Evolutionary conservation across 2,888 invertebrate species (phyloP).

Genomic region (Rhyacophila evoluta): DNA sequence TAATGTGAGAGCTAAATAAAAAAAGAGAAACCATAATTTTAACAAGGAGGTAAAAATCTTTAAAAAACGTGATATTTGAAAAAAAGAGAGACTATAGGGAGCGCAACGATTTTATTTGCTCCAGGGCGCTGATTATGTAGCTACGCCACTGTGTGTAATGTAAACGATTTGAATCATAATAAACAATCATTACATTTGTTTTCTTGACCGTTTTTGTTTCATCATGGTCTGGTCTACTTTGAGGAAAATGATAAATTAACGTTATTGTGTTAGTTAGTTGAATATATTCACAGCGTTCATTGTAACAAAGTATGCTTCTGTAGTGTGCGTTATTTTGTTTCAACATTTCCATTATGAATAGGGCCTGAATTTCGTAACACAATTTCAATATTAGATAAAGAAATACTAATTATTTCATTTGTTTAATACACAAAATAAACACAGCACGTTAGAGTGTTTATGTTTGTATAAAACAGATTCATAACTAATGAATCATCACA

Average conservation of each 20-base stretch:
- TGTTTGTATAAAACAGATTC: no score
- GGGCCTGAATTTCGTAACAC: not conserved
- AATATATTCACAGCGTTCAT: not conserved
- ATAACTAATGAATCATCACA: no score
- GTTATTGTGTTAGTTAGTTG: not conserved
- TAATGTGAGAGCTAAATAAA: no score
- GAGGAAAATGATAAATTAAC: slow-evolving; percentile 11
- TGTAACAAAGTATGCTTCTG: not conserved
- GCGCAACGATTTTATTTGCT: no score
- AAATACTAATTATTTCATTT: not conserved
- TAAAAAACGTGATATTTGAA: no score
- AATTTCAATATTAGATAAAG: not conserved
- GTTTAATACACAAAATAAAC: not conserved
- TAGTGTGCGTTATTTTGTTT: not conserved
- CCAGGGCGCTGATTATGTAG: no score
- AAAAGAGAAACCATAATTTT: no score
- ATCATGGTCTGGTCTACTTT: not conserved
- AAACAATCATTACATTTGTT: not conserved
- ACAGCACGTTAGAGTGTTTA: no score
- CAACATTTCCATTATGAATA: not conserved
- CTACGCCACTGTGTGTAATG: no score
- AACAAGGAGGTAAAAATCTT: no score
- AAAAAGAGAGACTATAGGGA: no score
- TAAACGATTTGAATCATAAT: slow-evolving; percentile 35
- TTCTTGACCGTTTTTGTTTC: not conserved